These are phyloP conservation scores for Paradoxurus hermaphroditus DNA, from an alignment of 2,113 vertebrate genomes.

Conservation along the genomic window DNA sequence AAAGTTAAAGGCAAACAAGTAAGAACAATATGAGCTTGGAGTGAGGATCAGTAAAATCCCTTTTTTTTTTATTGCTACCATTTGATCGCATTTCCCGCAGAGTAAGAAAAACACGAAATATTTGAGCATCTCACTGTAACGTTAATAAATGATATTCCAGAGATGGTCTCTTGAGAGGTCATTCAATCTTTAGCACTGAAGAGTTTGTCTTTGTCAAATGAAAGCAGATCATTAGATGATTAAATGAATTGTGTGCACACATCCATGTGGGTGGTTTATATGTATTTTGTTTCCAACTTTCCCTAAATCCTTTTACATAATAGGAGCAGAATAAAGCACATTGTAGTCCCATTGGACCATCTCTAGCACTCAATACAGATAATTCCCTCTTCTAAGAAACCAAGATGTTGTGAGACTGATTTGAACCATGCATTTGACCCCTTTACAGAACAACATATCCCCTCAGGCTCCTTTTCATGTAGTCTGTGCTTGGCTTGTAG, in stretches of 20 bases:
- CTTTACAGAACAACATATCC: conserved; percentile 35
- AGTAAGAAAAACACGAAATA: conserved; percentile 24
- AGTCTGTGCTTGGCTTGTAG: conserved; percentile 2
- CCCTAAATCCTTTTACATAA: conserved; percentile 41
- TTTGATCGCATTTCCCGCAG: conserved; percentile 11
- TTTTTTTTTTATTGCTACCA: conserved; percentile 14
- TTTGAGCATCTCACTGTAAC: conserved; percentile 19
- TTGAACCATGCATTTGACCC: conserved; percentile 59
- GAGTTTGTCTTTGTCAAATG: conserved; percentile 32
- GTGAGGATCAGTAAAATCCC: not conserved
- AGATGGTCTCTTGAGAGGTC: conserved; percentile 25
- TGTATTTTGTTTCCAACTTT: conserved; percentile 16
- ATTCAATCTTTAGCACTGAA: conserved; percentile 1
- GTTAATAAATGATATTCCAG: conserved; percentile 41
- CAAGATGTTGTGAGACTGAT: not conserved
- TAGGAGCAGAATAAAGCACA: conserved; percentile 12
- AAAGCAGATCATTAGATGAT: conserved; percentile 28
- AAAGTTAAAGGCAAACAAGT: conserved; percentile 12
- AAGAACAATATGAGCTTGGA: not conserved
- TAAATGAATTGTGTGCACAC: not conserved
- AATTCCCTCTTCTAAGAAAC: not conserved
- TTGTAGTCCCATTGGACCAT: not conserved
- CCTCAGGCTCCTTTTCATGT: conserved; percentile 39
- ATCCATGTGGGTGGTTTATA: not conserved
- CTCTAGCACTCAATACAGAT: not conserved